phyloP scores from a whole-genome alignment of 2,888 invertebrate species.

The Suillia variegata region DNA sequence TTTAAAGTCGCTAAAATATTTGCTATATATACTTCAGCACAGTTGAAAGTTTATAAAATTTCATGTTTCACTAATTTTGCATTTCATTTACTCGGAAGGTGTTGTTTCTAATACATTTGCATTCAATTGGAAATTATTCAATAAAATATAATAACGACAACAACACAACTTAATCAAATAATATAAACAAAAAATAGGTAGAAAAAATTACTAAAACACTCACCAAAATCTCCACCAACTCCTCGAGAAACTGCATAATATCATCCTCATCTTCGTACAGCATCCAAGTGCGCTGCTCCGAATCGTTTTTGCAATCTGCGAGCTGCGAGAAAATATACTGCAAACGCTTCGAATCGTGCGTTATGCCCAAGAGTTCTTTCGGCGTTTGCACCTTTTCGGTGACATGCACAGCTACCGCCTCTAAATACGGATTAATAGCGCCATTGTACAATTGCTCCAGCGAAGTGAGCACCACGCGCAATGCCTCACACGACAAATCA shows the following conservation, averaged over 20 bases:
- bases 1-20: too few species aligned
- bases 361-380: constrained; percentile 69
- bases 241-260: constrained; percentile 83
- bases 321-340: constrained; percentile 83
- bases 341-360: constrained; percentile 83
- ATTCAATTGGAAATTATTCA: too few species aligned
- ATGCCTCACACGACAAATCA: constrained; percentile 83
- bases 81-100: too few species aligned
- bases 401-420: constrained; percentile 67
- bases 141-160: too few species aligned
- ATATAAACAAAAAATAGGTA: too few species aligned
- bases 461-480: constrained; percentile 74
- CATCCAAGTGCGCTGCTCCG: constrained; percentile 95
- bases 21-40: too few species aligned
- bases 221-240: constrained; percentile 83
- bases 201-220: too few species aligned
- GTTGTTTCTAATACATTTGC: too few species aligned
- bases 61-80: too few species aligned
- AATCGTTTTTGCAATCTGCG: constrained; percentile 89
- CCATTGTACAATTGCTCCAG: constrained; percentile 65
- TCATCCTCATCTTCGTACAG: constrained; percentile 91
- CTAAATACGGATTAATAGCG: constrained; percentile 67
- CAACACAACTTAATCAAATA: too few species aligned
- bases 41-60: too few species aligned
- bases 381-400: constrained; percentile 69